phyloP scores from a whole-genome alignment of 1,140 invertebrate species.

The Drosophila tropicalis region DNA sequence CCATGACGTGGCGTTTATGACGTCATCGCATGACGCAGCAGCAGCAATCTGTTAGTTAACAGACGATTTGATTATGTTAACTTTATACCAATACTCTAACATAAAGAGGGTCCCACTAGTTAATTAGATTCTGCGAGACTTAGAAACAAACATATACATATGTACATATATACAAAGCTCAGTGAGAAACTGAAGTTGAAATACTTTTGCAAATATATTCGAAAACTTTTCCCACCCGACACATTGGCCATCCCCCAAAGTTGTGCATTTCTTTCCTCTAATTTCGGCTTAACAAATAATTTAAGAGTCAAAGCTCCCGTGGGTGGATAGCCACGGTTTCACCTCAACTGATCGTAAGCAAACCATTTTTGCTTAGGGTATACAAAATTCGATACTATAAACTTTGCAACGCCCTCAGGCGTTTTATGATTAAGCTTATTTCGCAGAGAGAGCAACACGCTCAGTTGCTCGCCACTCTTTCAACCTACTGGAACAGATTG shows the following conservation, averaged over 20 bases:
- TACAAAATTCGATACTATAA: neutral
- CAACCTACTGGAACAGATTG: constrained; percentile 52
- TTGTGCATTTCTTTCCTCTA: too few relatives aligned
- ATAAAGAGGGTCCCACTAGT: neutral
- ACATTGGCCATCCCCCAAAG: too few relatives aligned
- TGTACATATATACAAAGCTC: too few relatives aligned
- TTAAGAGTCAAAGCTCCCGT: too few relatives aligned
- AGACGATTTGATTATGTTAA: neutral
- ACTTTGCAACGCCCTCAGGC: constrained; percentile 28
- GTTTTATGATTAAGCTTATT: neutral
- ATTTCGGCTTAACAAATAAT: too few relatives aligned
- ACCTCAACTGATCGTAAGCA: neutral
- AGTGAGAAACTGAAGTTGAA: too few relatives aligned
- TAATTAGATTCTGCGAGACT: too few relatives aligned
- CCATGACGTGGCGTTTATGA: neutral
- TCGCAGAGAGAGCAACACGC: constrained; percentile 20
- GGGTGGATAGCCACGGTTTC: too few relatives aligned
- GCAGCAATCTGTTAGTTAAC: neutral
- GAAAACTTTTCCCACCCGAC: too few relatives aligned
- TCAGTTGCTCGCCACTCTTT: constrained; percentile 58
- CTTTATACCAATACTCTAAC: neutral
- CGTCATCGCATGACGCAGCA: constrained; percentile 6
- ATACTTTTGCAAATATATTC: too few relatives aligned
- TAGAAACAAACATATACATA: too few relatives aligned
- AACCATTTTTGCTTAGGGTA: neutral